phyloP scores from a whole-genome alignment of 2,113 vertebrate species.

The Brachyhypopomus occidentalis region DNA sequence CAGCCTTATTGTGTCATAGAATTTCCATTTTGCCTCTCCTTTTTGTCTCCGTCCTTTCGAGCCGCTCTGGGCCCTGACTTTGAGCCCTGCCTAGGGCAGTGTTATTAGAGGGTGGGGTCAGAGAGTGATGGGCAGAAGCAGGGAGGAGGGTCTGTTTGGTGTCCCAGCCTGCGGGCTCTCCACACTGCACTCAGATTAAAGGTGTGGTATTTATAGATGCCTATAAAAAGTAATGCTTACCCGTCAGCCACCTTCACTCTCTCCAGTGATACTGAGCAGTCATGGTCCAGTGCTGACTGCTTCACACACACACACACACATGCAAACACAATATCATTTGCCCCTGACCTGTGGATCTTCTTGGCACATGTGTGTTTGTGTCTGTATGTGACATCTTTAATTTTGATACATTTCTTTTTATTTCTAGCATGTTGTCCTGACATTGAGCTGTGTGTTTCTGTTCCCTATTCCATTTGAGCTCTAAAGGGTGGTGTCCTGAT shows the following conservation, averaged over 20 bases:
- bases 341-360: no score
- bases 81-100: not conserved
- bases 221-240: constrained; percentile 46
- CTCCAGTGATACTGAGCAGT: constrained; percentile 12
- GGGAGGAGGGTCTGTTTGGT: constrained; percentile 6
- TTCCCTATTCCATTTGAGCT: constrained; percentile 49
- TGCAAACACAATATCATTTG: no score
- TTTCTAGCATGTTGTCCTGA: not conserved
- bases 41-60: not conserved
- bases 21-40: not conserved
- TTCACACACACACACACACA: not conserved
- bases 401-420: not conserved
- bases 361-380: not conserved
- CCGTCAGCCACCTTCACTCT: constrained; percentile 14
- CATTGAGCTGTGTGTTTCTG: constrained; percentile 30
- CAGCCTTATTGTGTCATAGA: not conserved
- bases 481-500: not conserved
- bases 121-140: constrained; percentile 6
- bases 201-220: constrained; percentile 46
- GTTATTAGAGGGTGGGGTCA: constrained; percentile 18
- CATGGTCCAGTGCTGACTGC: constrained; percentile 23
- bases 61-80: not conserved
- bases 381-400: not conserved
- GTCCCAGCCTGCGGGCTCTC: not conserved
- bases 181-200: constrained; percentile 35